Evolutionary conservation across 2,888 invertebrate species (phyloP), one percentile per base, ranked within the genome.

Genomic region (Lordiphosa fenestrarum): DNA sequence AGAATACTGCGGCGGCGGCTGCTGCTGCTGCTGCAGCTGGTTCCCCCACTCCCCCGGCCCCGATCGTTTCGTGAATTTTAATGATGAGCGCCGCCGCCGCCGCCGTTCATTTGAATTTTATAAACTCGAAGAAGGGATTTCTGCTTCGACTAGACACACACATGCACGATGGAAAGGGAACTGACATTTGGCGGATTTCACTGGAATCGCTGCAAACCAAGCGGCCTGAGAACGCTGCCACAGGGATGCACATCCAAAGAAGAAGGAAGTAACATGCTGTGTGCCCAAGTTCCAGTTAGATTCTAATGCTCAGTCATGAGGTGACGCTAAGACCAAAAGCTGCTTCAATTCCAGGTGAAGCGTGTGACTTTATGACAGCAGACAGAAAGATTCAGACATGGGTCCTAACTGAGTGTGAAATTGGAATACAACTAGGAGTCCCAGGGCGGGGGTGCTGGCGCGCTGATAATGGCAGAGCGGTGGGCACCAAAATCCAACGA

Each of bases 101-200:
- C 81, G 74, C 69, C 82, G 84, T 84, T 84, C 83, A 85, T 86
- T 81, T 85, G 84, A 81, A 81, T 83, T 85, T 60, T 61, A 61
- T 61, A 63, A 63, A 61, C 60, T 62, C 23, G 42, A 25, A 38
- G 35, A 44, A 50, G 39, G 39, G 50, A 50, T 39, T 23, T 23
- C 23, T 23, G 23, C 23, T 33, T 38, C 12, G 53, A 19, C 58
- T 71, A 81, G 78, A 15, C 15, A 81, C 71, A 71, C 71, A 73
- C 52, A 73, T 63, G 53, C 53, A 42, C 33, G 48, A 25, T 46
- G 23, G 4, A 21, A 21, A 21, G 58, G 35, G 6, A 73, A 84
- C 71, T 77, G 77, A 84, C 77, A 84, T 15, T 15, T 15, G 15
- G 41, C 78, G 71, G 70, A 77, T 61, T 77, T 77, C 77, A 71